A percentile compares a stretch with the other conserved stretches of the same genome.
These are phyloP conservation scores for Pollachius pollachius DNA, from an alignment of 2,113 vertebrate species.

Conservation along the genomic window DNA sequence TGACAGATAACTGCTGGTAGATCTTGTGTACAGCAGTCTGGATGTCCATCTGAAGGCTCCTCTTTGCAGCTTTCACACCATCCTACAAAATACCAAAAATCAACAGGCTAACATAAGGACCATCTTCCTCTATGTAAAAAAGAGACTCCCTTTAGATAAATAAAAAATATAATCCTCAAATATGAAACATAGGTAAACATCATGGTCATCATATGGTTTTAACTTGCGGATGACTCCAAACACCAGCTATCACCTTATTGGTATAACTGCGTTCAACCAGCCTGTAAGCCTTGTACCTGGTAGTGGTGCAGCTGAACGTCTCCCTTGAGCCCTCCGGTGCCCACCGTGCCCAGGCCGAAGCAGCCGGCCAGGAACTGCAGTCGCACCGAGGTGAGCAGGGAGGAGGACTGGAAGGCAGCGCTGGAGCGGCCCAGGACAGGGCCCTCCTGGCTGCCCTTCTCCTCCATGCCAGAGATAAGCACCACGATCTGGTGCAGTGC, in stretches of 20 bases:
- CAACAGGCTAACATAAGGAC: too few relatives aligned
- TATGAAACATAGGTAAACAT: too few relatives aligned
- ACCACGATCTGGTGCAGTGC: conserved; percentile 96
- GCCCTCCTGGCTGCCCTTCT: conserved; percentile 81
- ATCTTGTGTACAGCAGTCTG: conserved; percentile 96
- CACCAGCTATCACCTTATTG: too few relatives aligned
- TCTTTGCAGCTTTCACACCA: conserved; percentile 90
- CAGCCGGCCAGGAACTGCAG: conserved; percentile 96
- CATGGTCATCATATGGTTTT: too few relatives aligned
- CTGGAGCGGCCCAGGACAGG: conserved; percentile 63
- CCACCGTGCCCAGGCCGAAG: conserved; percentile 90
- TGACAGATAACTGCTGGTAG: conserved; percentile 94
- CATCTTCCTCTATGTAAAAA: too few relatives aligned
- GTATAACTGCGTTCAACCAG: neutral
- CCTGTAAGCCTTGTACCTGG: conserved; percentile 73
- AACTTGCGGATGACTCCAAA: too few relatives aligned
- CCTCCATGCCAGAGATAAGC: conserved; percentile 95
- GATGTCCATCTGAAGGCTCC: conserved; percentile 91
- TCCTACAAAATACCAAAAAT: conserved; percentile 72
- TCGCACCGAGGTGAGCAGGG: conserved; percentile 91
- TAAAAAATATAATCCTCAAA: too few relatives aligned
- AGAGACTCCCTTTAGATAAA: too few relatives aligned
- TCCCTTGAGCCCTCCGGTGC: conserved; percentile 81
- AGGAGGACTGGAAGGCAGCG: conserved; percentile 85
- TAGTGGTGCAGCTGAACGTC: conserved; percentile 93